Base-by-base conservation (phyloP, 2,113 vertebrate genomes). In the Cisticola juncidis region DNA sequence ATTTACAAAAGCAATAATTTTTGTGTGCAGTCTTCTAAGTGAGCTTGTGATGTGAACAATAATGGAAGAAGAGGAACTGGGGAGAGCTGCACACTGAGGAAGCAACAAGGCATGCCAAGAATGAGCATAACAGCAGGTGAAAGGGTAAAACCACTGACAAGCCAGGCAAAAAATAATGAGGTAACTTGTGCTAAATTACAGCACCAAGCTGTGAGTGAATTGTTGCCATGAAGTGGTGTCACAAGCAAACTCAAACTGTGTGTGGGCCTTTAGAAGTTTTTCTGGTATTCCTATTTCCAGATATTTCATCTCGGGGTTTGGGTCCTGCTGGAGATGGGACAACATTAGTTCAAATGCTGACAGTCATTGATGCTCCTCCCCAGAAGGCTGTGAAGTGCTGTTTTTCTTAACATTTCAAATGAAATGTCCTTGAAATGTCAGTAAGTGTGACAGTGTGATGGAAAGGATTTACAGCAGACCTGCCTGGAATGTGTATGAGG, bases 381-480 rank as follows among this genome's bases (percentile, higher is more conserved):
- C 82, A 81, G 53, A 95, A 82, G 78, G 58, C 45, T 80, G 51
- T 1, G 3, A 77, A 35, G 44, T 58, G 42, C 53, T 91, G 29
- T n/a, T 81, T 89, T 64, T 60, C 66, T 70, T 57, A 82, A 72
- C 16, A 33, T 61, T 57, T 91, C 76, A 85, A 62, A 87, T 25
- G 26, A 87, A 87, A 92, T 1, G 16, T 57, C 89, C 93, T 95
- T 95, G 93, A 92, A 94, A 61, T 56, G 70, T 85, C 13, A 3
- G 24, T 68, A 60, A 94, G 14, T 57, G 42, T 89, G 62, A 84
- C 78, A 81, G 48, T 12, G 24, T 77, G 79, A 76, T 73, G 87
- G 92, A 85, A 94, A 70, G 45, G 66, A 90, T 91, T 95, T 94
- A 78, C 12, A 86, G 58, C 38, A 86, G 47, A 91, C 64, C 71